Conservation (phyloP, 2,888 invertebrate species). For the Xestia rhomboidea region DNA sequence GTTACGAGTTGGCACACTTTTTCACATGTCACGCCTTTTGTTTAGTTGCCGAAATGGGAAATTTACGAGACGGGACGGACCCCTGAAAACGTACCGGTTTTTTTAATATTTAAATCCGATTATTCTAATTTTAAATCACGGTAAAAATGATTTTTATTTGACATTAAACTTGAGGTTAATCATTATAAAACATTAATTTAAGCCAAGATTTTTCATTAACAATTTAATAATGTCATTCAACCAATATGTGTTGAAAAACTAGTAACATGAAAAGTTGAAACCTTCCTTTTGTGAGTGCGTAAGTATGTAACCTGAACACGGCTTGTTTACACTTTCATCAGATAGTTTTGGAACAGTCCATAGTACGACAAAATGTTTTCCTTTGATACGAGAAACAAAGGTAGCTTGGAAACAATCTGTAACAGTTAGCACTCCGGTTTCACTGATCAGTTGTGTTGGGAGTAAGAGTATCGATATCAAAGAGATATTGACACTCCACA, state of each 20-base stretch:
- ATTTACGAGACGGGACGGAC: too few relatives aligned
- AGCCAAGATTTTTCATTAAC: not conserved
- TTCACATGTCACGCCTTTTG: too few relatives aligned
- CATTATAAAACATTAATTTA: not conserved
- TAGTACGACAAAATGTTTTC: conserved; percentile 3
- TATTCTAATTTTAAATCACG: not conserved
- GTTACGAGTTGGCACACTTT: too few relatives aligned
- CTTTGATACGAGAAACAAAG: conserved; percentile 23
- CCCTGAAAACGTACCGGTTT: too few relatives aligned
- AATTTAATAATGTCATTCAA: not conserved
- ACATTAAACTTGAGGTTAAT: not conserved
- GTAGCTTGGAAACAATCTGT: conserved; percentile 17
- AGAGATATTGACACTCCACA: conserved; percentile 12
- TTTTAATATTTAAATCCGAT: too few relatives aligned
- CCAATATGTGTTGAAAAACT: not conserved
- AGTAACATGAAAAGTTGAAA: not conserved
- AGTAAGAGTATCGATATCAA: conserved; percentile 42
- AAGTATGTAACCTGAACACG: not conserved
- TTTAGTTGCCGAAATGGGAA: too few relatives aligned
- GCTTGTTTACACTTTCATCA: not conserved
- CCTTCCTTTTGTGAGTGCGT: not conserved
- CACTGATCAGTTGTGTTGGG: conserved; percentile 41
- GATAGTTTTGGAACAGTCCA: not conserved
- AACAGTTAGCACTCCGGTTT: conserved; percentile 21
- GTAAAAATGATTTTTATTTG: not conserved